Conservation (phyloP, 2,113 vertebrate genomes). For the Siniperca knerii region DNA sequence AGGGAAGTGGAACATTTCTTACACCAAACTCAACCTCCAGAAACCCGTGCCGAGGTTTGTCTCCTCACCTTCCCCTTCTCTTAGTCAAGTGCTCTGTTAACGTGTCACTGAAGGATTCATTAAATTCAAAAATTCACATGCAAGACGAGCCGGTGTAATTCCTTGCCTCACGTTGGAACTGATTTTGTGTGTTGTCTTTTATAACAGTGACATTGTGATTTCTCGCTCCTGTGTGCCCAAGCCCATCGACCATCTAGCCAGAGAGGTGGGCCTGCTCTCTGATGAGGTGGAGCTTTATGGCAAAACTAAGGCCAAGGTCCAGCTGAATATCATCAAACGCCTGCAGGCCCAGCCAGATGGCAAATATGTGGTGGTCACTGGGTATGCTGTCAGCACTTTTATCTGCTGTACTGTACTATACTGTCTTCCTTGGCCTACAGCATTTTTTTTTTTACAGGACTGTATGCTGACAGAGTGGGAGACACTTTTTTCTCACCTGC, state of each 20-base stretch:
- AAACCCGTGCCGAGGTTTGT: conserved; percentile 93
- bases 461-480: background rate
- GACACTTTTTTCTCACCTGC: too few species aligned
- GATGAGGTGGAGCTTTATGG: conserved; percentile 95
- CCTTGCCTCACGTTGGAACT: background rate
- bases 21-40: conserved; percentile 87
- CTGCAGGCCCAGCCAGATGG: conserved; percentile 90
- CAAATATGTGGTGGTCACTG: conserved; percentile 97
- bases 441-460: background rate
- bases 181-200: background rate
- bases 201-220: conserved; percentile 92
- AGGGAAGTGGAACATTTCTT: conserved; percentile 92
- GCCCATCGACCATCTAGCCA: conserved; percentile 86
- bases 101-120: background rate
- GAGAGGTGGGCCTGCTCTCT: conserved; percentile 90
- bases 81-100: background rate
- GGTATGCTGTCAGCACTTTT: conserved; percentile 82
- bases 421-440: background rate
- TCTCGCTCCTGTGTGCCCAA: conserved; percentile 92
- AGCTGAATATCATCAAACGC: conserved; percentile 88
- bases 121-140: background rate
- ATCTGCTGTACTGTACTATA: background rate
- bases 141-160: background rate
- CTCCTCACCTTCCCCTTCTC: background rate
- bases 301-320: conserved; percentile 95